Evolutionary conservation across 2,113 vertebrate species (phyloP), one percentile per base, ranked within the genome.

Genomic region (Sarotherodon lohbergeri): DNA sequence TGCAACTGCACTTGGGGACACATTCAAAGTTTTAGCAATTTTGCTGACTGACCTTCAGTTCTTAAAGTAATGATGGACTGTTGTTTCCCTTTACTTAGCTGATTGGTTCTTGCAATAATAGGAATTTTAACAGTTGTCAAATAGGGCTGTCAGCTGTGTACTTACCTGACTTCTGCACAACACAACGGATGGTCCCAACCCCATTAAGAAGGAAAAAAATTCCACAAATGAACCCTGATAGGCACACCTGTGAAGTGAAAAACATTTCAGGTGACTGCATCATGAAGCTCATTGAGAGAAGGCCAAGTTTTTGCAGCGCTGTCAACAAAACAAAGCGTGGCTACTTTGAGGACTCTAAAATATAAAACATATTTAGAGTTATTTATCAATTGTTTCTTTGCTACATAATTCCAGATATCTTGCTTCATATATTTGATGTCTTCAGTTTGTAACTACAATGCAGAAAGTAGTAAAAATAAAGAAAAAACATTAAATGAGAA

Each of bases 391-490:
- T 56, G 22, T 56, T 56, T 56, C 6, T 56, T 56, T 56, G 54
- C 22, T 56, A 1, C 22, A 27, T 56, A 56, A 56, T 13, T 56
- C 54, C 54, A 56, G 11, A 56, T 24, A 56, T 24, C 22, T 56
- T 56, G 11, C 54, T 56, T 27, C 22, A 56, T 56, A 7, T 56
- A 24, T 56, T 27, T 56, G 6, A 56, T 56, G 22, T 56, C 54
- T 56, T 56, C 0, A 27, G 22, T 56, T 56, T 24, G 54, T 0
- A 24, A 7, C 22, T 56, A 56, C 54, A 56, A 24, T 56, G 54
- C 22, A 0, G 54, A 56, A 56, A 56, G 0, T 56, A 7, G 1
- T 7, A 56, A 24, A 56, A 56, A 24, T 56, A 56, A 6, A 24
- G 22, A 56, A 24, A 56, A 56, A 13, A 13, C 22, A 56, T 56